These are phyloP conservation scores for Ctenodactylus gundi DNA, from an alignment of 2,113 vertebrate genomes.

Conservation along the genomic window DNA sequence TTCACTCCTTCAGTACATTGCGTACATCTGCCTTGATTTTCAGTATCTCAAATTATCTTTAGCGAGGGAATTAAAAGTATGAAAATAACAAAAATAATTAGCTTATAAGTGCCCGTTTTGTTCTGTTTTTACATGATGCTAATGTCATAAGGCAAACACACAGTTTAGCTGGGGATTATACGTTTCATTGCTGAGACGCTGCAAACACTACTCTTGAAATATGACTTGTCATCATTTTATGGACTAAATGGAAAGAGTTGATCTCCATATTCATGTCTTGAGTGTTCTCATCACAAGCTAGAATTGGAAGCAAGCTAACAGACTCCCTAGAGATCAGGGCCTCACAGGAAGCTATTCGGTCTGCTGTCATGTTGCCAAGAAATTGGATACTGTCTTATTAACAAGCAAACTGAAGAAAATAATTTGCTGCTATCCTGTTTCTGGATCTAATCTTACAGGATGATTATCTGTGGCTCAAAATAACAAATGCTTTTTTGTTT, in stretches of 20 bases:
- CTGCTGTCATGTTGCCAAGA: not conserved
- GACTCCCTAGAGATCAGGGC: not conserved
- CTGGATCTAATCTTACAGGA: not conserved
- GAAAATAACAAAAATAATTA: not conserved
- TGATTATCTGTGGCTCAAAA: not conserved
- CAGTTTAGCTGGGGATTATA: not conserved
- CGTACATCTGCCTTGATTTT: not conserved
- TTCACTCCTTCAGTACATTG: not conserved
- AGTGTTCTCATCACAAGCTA: not conserved
- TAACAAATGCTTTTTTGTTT: not conserved
- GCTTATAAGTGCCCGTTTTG: not conserved
- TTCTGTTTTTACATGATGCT: not conserved
- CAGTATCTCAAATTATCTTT: not conserved
- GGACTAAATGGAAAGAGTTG: slow-evolving; percentile 3
- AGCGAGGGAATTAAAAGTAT: not conserved
- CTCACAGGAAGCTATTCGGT: not conserved
- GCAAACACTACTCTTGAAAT: not conserved
- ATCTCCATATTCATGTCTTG: not conserved
- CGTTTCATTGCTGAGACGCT: not conserved
- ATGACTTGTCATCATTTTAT: not conserved
- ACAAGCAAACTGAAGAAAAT: not conserved
- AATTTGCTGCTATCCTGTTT: not conserved
- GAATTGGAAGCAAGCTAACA: not conserved
- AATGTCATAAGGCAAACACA: not conserved
- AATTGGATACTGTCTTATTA: not conserved